Conservation (phyloP, 2,888 invertebrate genomes). For the Thecocarcelia acutangulata region DNA sequence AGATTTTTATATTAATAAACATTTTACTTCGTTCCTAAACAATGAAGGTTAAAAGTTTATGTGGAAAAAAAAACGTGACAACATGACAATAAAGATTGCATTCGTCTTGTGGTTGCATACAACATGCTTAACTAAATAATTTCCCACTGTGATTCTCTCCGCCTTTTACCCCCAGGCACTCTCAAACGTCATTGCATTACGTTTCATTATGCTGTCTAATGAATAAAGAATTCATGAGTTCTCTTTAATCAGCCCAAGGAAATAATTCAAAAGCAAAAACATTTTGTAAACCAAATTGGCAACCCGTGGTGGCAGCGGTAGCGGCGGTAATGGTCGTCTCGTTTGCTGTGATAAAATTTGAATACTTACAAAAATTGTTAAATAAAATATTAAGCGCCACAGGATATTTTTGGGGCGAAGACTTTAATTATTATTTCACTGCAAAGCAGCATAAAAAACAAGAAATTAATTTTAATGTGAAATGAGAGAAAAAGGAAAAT, state of each 20-base stretch:
- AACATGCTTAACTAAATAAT: constrained; percentile 23
- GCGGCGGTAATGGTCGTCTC: constrained; percentile 18
- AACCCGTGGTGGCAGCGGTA: constrained; percentile 47
- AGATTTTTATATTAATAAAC: not conserved
- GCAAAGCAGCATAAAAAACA: constrained; percentile 28
- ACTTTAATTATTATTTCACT: constrained; percentile 75
- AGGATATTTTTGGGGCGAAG: constrained; percentile 68
- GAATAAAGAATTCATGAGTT: constrained; percentile 36
- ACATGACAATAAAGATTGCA: constrained; percentile 42
- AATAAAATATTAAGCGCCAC: constrained; percentile 72
- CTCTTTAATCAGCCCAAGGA: constrained; percentile 60
- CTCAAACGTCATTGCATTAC: constrained; percentile 42
- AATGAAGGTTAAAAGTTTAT: constrained; percentile 27
- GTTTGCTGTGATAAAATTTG: constrained; percentile 59
- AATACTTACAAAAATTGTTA: constrained; percentile 53
- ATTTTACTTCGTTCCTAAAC: constrained; percentile 33
- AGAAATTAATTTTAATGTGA: constrained; percentile 49
- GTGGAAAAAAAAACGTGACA: not conserved
- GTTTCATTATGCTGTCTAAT: constrained; percentile 52
- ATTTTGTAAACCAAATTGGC: constrained; percentile 63
- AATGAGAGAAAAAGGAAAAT: constrained; percentile 7
- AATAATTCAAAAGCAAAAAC: constrained; percentile 50
- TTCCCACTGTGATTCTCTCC: not conserved
- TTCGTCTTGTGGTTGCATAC: constrained; percentile 30
- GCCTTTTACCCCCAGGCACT: not conserved